phyloP scores from a whole-genome alignment of 1,140 invertebrate species.

The Musca domestica region DNA sequence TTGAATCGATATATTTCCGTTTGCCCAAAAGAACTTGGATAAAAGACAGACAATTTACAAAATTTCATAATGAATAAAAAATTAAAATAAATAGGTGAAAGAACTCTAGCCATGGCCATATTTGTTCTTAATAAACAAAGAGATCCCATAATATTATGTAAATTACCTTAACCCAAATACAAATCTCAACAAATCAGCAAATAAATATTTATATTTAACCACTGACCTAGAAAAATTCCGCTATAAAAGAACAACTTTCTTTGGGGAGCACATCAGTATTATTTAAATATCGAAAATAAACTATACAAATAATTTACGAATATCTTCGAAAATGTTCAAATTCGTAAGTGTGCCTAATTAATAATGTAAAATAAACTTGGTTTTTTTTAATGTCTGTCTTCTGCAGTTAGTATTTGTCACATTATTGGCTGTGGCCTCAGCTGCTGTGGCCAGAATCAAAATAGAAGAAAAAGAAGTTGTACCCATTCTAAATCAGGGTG shows the following conservation, averaged over 20 bases:
- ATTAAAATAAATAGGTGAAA: too few species aligned
- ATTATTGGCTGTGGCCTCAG: not conserved
- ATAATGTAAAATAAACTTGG: not conserved
- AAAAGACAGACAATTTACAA: too few species aligned
- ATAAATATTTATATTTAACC: conserved; percentile 10
- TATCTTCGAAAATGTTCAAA: conserved; percentile 41
- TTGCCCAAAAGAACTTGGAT: too few species aligned
- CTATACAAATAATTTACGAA: not conserved
- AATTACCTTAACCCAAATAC: conserved; percentile 3
- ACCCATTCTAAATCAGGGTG: conserved; percentile 35
- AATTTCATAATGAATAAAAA: too few species aligned
- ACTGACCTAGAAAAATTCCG: not conserved
- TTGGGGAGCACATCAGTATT: not conserved
- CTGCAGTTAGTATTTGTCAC: not conserved
- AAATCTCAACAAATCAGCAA: too few species aligned
- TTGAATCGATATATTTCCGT: too few species aligned
- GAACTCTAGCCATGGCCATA: too few species aligned
- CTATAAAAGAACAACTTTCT: conserved; percentile 19
- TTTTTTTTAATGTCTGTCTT: not conserved
- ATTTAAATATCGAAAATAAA: not conserved
- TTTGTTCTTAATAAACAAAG: too few species aligned
- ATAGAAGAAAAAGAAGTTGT: conserved; percentile 33
- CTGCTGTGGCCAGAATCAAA: not conserved
- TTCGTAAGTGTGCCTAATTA: conserved; percentile 36
- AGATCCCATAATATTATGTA: not conserved